A percentile compares a stretch with the other conserved stretches of the same genome.
Evolutionary conservation across 2,888 invertebrate species (phyloP).

Genomic region (Rotaria sp.): DNA sequence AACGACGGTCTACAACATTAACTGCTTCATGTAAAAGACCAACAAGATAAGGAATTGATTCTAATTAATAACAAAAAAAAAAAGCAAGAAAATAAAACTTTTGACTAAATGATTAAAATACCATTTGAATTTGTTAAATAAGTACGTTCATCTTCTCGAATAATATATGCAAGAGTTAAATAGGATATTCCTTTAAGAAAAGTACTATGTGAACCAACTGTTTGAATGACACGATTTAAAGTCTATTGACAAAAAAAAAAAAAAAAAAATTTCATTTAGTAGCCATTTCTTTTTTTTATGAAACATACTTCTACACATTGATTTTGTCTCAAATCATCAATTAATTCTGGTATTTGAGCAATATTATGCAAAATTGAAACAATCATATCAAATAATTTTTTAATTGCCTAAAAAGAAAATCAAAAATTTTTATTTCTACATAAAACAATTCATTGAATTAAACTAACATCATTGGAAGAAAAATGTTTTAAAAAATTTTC

Average conservation of each 20-base stretch:
- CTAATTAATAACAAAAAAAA: neutral
- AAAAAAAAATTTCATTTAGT: neutral
- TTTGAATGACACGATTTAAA: neutral
- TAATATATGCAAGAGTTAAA: neutral
- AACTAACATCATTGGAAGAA: neutral
- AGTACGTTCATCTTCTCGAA: neutral
- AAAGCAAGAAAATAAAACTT: too few species aligned
- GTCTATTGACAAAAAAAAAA: neutral
- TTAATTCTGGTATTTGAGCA: conserved; percentile 13
- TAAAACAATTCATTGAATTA: neutral
- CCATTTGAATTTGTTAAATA: neutral
- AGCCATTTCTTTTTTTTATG: neutral
- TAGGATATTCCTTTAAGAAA: conserved; percentile 1
- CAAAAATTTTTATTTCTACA: neutral
- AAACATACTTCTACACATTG: neutral
- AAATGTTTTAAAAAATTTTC: neutral
- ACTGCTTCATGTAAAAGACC: neutral
- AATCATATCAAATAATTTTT: neutral
- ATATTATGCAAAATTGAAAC: conserved; percentile 22
- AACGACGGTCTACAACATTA: neutral
- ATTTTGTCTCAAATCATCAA: neutral
- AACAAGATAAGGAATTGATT: neutral
- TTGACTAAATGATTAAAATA: neutral
- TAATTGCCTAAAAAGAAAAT: neutral
- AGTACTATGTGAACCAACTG: neutral